phyloP scores from a whole-genome alignment of 2,113 vertebrate genomes.

The Mohoua ochrocephala region DNA sequence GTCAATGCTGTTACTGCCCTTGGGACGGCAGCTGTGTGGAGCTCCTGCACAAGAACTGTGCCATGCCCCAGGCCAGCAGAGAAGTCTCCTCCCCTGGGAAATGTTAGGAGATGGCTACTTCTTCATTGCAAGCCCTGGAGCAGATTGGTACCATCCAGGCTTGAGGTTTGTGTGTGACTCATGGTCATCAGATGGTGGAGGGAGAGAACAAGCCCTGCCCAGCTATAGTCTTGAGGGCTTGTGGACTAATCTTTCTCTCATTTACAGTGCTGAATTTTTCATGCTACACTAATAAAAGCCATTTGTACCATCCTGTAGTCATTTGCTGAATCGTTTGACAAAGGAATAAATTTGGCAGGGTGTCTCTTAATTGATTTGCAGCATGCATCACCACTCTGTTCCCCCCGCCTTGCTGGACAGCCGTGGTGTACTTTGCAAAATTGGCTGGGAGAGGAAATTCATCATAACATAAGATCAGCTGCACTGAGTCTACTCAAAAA shows the following conservation, averaged over 20 bases:
- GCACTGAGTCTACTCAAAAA: not conserved
- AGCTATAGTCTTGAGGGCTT: not conserved
- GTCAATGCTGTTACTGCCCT: not conserved
- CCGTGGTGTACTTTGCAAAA: not conserved
- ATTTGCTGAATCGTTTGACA: not conserved
- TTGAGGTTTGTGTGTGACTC: not conserved
- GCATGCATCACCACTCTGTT: not conserved
- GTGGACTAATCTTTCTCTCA: not conserved
- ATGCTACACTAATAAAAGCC: not conserved
- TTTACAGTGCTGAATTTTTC: not conserved
- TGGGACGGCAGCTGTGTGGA: fast-evolving
- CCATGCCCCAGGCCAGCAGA: not conserved
- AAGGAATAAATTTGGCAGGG: not conserved
- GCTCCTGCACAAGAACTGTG: not conserved
- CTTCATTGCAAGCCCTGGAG: not conserved
- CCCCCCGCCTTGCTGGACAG: not conserved
- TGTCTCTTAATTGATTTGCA: not conserved
- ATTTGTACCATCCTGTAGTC: not conserved
- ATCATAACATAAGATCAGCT: not conserved
- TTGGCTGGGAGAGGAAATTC: not conserved
- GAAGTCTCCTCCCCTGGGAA: not conserved
- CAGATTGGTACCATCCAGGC: not conserved
- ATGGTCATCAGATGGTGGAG: not conserved
- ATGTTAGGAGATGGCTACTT: not conserved
- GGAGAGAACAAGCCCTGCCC: not conserved